Evolutionary conservation across 2,113 vertebrate genomes (phyloP).

Genomic region (Turdus rufiventris): DNA sequence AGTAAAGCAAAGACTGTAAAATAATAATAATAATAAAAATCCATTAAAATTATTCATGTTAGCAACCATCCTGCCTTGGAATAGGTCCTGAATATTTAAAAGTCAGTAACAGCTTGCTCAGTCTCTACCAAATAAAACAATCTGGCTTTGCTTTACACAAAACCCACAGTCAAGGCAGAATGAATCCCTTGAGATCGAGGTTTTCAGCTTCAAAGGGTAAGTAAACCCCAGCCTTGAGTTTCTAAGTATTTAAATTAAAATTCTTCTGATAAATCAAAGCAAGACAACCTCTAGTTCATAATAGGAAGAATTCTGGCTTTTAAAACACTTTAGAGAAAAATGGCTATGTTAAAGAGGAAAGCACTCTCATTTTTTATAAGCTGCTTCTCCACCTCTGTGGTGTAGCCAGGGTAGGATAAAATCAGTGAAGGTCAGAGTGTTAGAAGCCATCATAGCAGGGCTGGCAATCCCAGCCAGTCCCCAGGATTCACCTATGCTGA

Average conservation of each 20-base stretch:
- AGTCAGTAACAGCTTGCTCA: conserved; percentile 2
- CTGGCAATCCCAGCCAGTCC: neutral
- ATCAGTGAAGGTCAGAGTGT: neutral
- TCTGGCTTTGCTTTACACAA: conserved; percentile 37
- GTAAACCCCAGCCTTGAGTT: neutral
- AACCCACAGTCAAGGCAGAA: conserved; percentile 11
- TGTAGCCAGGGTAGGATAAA: neutral
- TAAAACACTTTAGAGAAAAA: neutral
- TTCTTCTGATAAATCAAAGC: conserved; percentile 12
- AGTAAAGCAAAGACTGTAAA: neutral
- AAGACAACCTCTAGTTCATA: neutral
- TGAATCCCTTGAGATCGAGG: neutral
- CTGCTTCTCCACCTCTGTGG: neutral
- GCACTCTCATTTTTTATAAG: neutral
- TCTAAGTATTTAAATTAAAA: conserved; percentile 20
- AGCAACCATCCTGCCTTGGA: neutral
- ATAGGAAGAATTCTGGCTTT: neutral
- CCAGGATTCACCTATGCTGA: neutral
- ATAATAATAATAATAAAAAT: neutral
- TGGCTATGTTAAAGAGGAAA: neutral
- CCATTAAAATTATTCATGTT: neutral
- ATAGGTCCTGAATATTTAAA: conserved; percentile 5
- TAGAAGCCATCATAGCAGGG: neutral
- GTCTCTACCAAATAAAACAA: conserved; percentile 28
- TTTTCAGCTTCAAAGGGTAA: conserved; percentile 9